Evolutionary conservation across 2,113 vertebrate species (phyloP).

Genomic region (Neomonachus schauinslandi): DNA sequence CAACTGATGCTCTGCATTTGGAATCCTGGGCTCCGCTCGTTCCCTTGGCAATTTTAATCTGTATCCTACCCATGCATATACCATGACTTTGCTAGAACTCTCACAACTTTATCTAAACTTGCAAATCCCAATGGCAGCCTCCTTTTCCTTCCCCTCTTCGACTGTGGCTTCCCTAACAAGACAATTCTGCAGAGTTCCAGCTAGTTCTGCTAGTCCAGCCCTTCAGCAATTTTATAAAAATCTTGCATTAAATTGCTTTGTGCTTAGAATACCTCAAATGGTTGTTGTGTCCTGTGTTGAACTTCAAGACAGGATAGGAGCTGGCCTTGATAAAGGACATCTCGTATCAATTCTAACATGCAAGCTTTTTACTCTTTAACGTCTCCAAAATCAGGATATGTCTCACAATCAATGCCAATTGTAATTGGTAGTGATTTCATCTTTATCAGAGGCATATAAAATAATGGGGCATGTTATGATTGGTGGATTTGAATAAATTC

Average conservation of each 20-base stretch:
- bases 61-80: neutral
- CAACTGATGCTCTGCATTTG: neutral
- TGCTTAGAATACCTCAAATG: neutral
- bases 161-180: neutral
- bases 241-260: neutral
- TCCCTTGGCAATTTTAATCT: neutral
- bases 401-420: neutral
- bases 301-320: neutral
- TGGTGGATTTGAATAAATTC: neutral
- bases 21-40: neutral
- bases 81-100: too few relatives aligned
- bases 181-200: neutral
- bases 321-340: neutral
- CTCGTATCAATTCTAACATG: neutral
- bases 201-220: neutral
- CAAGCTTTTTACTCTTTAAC: neutral
- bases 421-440: neutral
- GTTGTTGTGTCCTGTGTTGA: neutral
- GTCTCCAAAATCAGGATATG: neutral
- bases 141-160: neutral
- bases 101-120: neutral
- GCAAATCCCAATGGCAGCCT: accelerated
- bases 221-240: neutral
- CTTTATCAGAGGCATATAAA: neutral
- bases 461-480: neutral